A percentile compares a stretch with the other conserved stretches of the same genome.
Conservation (phyloP, 2,797 vertebrate species). For the Tokudaia tokunoshimensis region DNA sequence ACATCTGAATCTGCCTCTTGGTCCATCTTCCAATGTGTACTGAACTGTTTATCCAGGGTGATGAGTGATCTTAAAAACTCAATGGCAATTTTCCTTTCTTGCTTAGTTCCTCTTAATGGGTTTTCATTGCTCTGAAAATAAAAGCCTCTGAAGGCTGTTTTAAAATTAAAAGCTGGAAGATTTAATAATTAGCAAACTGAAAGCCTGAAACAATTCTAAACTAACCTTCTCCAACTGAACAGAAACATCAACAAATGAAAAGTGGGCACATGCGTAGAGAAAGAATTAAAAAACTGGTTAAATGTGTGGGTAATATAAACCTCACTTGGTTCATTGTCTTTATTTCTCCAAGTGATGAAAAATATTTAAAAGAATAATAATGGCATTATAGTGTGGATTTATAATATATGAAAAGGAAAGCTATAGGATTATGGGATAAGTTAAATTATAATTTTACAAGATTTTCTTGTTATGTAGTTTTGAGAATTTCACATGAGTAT, state of each 20-base stretch:
- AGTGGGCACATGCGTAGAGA: not conserved
- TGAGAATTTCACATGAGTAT: not conserved
- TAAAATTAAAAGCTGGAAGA: conserved; percentile 26
- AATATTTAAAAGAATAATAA: conserved; percentile 24
- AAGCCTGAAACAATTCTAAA: not conserved
- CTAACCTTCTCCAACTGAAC: not conserved
- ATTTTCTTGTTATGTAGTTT: not conserved
- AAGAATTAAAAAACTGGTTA: not conserved
- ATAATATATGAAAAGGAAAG: not conserved
- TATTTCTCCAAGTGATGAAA: not conserved
- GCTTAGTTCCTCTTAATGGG: not conserved
- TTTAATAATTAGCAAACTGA: not conserved
- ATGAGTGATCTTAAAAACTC: not conserved
- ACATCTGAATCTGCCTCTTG: not conserved
- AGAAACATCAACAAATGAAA: conserved; percentile 18
- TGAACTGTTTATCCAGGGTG: not conserved
- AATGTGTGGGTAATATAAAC: not conserved
- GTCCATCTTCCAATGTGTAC: not conserved
- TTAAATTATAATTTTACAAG: not conserved
- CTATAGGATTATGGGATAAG: not conserved
- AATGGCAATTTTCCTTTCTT: not conserved
- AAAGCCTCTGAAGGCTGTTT: not conserved
- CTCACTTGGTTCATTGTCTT: not conserved
- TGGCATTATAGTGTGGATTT: not conserved
- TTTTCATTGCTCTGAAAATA: not conserved